Evolutionary conservation across 2,113 vertebrate genomes (phyloP), one percentile per base, ranked within the genome.

Genomic region (Istiophorus platypterus): DNA sequence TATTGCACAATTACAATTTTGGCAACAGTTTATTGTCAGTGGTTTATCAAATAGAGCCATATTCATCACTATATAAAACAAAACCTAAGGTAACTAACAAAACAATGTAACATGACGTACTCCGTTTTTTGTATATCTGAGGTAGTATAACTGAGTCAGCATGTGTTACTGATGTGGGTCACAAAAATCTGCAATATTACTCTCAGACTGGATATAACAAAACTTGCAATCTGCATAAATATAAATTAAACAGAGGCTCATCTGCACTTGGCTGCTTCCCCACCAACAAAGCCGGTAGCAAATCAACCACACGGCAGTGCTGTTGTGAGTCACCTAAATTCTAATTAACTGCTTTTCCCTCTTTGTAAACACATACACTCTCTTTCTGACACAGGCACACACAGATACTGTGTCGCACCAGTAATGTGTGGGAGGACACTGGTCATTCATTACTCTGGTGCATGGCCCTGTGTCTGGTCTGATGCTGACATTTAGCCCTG

Each of bases 401-500:
- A 65, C 37, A 22, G 58, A 83, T 67, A 61, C 2, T 49, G 11
- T 77, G 57, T 81, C 49, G 41, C n/a, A 18, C 8, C 41, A 76
- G 41, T 82, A 81, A 64, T 67, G 67, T 51, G 67, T 78, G 54
- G 78, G 84, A 69, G 27, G n/a, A 18, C 67, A 41, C 54, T 58
- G 68, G 51, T 56, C 56, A 71, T 81, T 73, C 52, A 68, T 86
- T 71, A 75, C 57, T 81, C 69, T 81, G 70, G 56, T 52, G 13
- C 45, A 47, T 37, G 8, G 58, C 17, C 31, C 8, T 4, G 13
- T 63, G 80, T 72, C 78, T 76, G 52, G 14, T 61, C 59, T 67
- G 64, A 54, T 54, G 74, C 39, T 86, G 85, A 80, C 81, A 92
- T 89, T 86, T 86, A 81, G 29, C 72, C 29, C 73, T 17, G 18